A percentile compares a stretch with the other conserved stretches of the same genome.
Conservation (phyloP, 1,140 invertebrate species). For the Polypedilum vanderplanki region DNA sequence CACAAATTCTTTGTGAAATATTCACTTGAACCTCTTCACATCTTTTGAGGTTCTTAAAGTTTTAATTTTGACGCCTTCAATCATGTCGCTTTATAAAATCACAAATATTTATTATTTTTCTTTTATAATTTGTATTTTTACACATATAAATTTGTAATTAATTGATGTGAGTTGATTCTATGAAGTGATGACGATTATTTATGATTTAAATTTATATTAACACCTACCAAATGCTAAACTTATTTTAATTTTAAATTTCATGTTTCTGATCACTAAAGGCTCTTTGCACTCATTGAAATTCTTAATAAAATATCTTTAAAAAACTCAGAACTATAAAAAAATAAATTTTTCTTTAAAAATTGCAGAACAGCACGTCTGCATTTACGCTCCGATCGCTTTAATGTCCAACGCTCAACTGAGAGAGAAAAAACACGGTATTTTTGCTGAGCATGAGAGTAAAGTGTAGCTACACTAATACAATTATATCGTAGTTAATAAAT, state of each 20-base stretch:
- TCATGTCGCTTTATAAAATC: neutral
- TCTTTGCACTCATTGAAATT: neutral
- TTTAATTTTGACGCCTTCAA: neutral
- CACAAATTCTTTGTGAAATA: constrained; percentile 2
- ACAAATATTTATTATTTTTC: neutral
- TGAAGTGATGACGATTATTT: neutral
- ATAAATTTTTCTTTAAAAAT: neutral
- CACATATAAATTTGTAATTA: neutral
- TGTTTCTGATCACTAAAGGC: neutral
- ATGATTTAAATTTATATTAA: neutral
- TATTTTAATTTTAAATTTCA: constrained; percentile 8
- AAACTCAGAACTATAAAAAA: neutral
- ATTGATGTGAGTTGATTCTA: neutral
- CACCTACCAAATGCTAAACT: neutral
- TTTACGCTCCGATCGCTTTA: constrained; percentile 21
- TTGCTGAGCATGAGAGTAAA: neutral
- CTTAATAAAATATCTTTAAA: neutral
- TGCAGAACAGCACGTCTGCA: constrained; percentile 1
- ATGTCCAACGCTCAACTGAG: constrained; percentile 26
- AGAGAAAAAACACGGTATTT: neutral
- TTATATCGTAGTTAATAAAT: neutral
- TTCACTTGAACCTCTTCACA: neutral
- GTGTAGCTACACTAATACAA: neutral
- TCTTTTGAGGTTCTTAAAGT: neutral
- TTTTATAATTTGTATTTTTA: neutral